Percentiles rank a stretch among this genome's conserved stretches.
Conservation (phyloP, 2,797 vertebrate genomes). For the Callimico goeldii region DNA sequence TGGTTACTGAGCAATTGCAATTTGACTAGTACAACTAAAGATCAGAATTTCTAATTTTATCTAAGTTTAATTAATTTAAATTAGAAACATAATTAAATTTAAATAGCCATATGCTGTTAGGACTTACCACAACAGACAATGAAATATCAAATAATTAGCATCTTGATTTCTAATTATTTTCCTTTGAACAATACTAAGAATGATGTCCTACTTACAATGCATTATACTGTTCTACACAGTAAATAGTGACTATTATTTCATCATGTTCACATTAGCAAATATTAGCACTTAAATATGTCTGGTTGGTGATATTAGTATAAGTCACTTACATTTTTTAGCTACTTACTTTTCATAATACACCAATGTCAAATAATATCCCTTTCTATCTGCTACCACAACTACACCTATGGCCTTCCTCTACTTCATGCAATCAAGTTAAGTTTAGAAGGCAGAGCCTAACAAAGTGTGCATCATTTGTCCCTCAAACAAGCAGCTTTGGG, state of each 20-base stretch:
- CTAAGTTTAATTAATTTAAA: neutral
- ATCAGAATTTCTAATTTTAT: neutral
- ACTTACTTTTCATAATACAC: neutral
- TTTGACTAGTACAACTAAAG: neutral
- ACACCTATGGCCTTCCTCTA: neutral
- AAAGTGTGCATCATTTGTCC: neutral
- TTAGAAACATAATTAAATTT: neutral
- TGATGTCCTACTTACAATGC: neutral
- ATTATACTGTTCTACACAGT: neutral
- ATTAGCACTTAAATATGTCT: neutral
- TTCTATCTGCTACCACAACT: neutral
- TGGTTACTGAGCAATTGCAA: neutral
- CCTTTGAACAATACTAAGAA: neutral
- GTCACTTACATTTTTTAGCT: neutral
- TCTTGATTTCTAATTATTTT: neutral
- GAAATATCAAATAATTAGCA: neutral
- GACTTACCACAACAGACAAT: neutral
- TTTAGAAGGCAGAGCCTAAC: neutral
- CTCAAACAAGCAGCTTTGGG: neutral
- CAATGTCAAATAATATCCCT: neutral
- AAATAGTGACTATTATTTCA: neutral
- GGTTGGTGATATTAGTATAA: neutral
- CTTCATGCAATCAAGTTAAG: neutral
- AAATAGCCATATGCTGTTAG: neutral
- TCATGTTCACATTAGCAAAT: conserved; percentile 26